phyloP scores from a whole-genome alignment of 64 coral and sea anemone genomes.

The Anthopleura sola region DNA sequence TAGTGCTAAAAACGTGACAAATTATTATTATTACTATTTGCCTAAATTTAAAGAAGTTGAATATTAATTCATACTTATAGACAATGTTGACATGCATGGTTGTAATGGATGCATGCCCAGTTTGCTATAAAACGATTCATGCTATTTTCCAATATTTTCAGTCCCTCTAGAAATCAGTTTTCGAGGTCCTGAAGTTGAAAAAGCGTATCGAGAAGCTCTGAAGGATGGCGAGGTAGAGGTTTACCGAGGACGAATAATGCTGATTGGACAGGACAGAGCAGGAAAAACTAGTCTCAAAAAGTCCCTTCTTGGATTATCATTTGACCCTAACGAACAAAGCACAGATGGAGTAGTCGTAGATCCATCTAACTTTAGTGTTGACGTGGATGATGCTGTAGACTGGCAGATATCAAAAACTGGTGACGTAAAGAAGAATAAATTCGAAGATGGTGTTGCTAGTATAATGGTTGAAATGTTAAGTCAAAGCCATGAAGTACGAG shows the following conservation, averaged over 20 bases:
- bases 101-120: too few relatives aligned
- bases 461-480: constrained; percentile 16
- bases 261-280: constrained; percentile 47
- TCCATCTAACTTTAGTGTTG: constrained; percentile 38
- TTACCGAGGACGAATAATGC: constrained; percentile 55
- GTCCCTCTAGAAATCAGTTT: too few relatives aligned
- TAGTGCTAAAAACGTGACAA: too few relatives aligned
- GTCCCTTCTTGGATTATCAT: constrained; percentile 45
- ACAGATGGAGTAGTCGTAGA: constrained; percentile 44
- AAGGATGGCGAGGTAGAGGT: constrained; percentile 27
- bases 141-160: too few relatives aligned
- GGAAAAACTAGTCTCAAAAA: constrained; percentile 67
- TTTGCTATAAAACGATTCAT: too few relatives aligned
- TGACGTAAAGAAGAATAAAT: constrained; percentile 1
- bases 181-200: constrained; percentile 33
- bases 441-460: constrained; percentile 27
- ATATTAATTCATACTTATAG: too few relatives aligned
- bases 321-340: constrained; percentile 40
- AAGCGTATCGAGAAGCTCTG: constrained; percentile 35
- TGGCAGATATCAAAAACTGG: background rate
- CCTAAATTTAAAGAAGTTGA: too few relatives aligned
- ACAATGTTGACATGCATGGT: too few relatives aligned
- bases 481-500: too few relatives aligned
- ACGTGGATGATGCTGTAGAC: constrained; percentile 35
- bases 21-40: too few relatives aligned